Conservation (phyloP, 35 echinoderm and acorn worm genomes). For the Acanthaster planci region DNA sequence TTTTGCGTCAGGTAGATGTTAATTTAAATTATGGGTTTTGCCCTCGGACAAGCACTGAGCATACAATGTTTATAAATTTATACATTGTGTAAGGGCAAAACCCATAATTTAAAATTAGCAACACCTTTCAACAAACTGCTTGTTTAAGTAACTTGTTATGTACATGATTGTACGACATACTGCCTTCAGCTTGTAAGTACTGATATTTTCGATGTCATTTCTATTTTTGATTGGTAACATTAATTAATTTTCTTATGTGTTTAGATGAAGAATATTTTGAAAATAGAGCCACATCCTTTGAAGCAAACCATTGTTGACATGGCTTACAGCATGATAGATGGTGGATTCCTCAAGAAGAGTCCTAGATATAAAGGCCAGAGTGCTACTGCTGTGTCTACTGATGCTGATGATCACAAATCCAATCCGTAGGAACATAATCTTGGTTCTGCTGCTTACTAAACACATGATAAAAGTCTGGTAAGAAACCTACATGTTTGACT, state of each 20-base stretch:
- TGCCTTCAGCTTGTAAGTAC: background rate
- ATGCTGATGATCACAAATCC: no score
- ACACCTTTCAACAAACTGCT: background rate
- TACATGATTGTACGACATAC: no score
- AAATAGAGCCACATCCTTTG: slow-evolving; percentile 10
- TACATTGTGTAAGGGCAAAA: background rate
- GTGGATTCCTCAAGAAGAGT: slow-evolving; percentile 9
- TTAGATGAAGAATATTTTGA: slow-evolving; percentile 19
- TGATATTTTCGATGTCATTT: background rate
- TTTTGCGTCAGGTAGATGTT: no score
- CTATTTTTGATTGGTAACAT: background rate
- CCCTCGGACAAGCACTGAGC: background rate
- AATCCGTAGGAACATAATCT: no score
- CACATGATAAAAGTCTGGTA: no score
- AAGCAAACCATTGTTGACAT: slow-evolving; percentile 22
- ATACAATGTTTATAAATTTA: background rate
- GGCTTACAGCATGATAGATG: slow-evolving; percentile 27
- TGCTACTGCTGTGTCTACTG: background rate
- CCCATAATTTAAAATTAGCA: background rate
- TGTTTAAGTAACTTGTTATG: background rate
- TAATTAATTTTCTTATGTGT: background rate
- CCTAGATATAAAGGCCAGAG: background rate
- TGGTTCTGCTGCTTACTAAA: no score
- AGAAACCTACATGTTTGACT: no score
- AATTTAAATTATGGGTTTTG: background rate